phyloP scores from a whole-genome alignment of 1,140 invertebrate species.

The Drosophila kurseongensis region DNA sequence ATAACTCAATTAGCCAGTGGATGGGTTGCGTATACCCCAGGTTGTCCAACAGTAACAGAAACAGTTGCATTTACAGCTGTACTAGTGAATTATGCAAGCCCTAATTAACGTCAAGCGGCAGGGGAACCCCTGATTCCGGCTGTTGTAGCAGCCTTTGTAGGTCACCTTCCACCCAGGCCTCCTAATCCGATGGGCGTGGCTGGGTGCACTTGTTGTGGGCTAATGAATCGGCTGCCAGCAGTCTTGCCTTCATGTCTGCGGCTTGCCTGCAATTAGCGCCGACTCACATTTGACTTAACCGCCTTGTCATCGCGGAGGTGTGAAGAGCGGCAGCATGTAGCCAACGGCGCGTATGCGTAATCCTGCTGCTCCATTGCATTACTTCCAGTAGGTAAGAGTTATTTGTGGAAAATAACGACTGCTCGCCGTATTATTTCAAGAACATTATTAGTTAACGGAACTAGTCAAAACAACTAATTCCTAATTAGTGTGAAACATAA shows the following conservation, averaged over 20 bases:
- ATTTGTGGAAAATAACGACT: too few relatives aligned
- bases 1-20: constrained; percentile 69
- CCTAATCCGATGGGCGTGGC: constrained; percentile 23
- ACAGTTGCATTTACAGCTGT: constrained; percentile 48
- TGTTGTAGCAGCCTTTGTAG: constrained; percentile 6
- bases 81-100: constrained; percentile 64
- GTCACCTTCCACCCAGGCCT: constrained; percentile 11
- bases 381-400: too few relatives aligned
- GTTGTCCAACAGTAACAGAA: constrained; percentile 16
- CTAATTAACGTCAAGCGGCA: constrained; percentile 59
- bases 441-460: too few relatives aligned
- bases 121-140: constrained; percentile 11
- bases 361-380: background rate
- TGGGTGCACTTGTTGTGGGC: constrained; percentile 21
- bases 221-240: constrained; percentile 61
- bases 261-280: constrained; percentile 38
- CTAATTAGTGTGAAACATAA: too few relatives aligned
- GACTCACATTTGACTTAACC: constrained; percentile 35
- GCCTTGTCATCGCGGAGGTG: constrained; percentile 23
- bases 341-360: constrained; percentile 14
- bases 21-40: constrained; percentile 54
- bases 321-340: constrained; percentile 9
- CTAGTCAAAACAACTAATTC: too few relatives aligned
- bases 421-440: too few relatives aligned
- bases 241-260: constrained; percentile 47